Evolutionary conservation across 64 coral and sea anemone genomes (phyloP), one percentile per base, ranked within the genome.

Genomic region (Montipora efflorescens): DNA sequence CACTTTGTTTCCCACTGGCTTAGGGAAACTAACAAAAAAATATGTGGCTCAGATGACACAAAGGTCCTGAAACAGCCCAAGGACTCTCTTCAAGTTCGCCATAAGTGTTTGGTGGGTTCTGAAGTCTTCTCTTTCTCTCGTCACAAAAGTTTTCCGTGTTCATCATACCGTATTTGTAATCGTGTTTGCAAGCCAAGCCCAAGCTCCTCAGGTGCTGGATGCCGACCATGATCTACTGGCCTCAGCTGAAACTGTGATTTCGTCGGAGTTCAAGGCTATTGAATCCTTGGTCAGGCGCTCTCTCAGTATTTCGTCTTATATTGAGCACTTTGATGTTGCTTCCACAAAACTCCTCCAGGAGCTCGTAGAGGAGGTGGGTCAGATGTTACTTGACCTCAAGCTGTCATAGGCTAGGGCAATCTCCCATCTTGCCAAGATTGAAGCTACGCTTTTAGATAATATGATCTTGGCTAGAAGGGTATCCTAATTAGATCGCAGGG

Each of bases 61-160:
- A 61, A 81, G 74, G 74, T 76, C 18, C 49, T 81, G 5, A 53
- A 81, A 57, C 48, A 81, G 22, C 79, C 53, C 7, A 81, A 61
- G 25, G 25, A 25, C 25, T 25, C 25, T 25, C 25, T 25, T 25
- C 25, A 25, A 25, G 48, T 51, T 2, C 79, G 58, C 79, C 79
- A 81, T 14, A 58, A 57, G 4, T 48, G 49, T 51, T 57, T 76
- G 74, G 74, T 76, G 74, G 74, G 74, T 8, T 76, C 55, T 13
- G 79, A 57, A 4, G 79, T 53, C 2, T 57, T 81, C 79, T 81
- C 48, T 47, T 61, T 51, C 48, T 28, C 55, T 81, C 55, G 16
- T 7, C 74, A 81, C 20, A 76, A 76, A 44, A 76, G 44, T 76
- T 81, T 21, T 61, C 48, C 79, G 7, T 53, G 48, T 11, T n/a